Evolutionary conservation across 2,888 invertebrate species (phyloP), one percentile per base, ranked within the genome.

Genomic region (Himalopsyche kuldschensis): DNA sequence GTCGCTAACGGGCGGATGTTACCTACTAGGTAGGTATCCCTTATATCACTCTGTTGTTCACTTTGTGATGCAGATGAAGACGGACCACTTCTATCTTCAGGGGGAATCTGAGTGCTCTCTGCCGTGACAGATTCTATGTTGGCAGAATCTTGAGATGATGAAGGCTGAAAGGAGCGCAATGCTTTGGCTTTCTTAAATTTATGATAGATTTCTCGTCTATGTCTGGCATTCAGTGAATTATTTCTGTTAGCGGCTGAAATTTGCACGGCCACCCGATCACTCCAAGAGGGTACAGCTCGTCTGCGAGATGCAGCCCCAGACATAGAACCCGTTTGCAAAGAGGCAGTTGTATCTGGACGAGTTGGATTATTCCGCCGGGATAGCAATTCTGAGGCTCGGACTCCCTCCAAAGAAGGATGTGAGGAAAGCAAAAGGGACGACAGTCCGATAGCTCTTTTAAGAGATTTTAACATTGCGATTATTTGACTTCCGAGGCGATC

Each of bases 341-440:
- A 4, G 84, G 83, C 35, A 85, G 87, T 47, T 86, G 87, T n/a
- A 87, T 87, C 85, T 75, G 84, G 20, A 32, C 30, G 20, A 46
- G 85, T 79, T 77, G 82, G 80, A 35, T 86, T 85, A 84, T 86
- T 86, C 27, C 31, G n/a, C 30, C 55, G 27, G 35, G 35, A 30
- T 17, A 79, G 24, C 30, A 85, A 31, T 41, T 83, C 83, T 17
- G 78, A 6, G 17, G 81, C 24, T 30, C 75, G 63, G 80, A 41
- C 20, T 11, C 82, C 81, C 41, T 80, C 77, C 27, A 81, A 75
- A 78, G 80, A 89, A 86, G 91, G 89, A 85, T 90, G 90, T 5
- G 91, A 89, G 90, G 91, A 90, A 77, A 92, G 88, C 89, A 92
- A 90, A 69, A 92, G 88, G 84, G 91, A 92, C 10, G 92, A 91